phyloP scores from a whole-genome alignment of 2,888 invertebrate genomes.

The Urechis unicinctus region DNA sequence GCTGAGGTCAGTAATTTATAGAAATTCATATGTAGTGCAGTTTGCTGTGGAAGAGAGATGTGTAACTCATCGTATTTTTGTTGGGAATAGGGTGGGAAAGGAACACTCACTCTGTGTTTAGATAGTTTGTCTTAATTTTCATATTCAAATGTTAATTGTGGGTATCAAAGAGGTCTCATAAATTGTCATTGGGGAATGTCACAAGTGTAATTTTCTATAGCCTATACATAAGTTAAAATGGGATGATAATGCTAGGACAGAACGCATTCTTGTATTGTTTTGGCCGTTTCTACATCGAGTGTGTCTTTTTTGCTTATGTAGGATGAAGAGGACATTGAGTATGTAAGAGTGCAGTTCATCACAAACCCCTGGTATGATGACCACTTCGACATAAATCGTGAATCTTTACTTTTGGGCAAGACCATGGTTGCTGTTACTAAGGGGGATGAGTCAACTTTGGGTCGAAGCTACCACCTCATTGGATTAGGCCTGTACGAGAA shows the following conservation, averaged over 20 bases:
- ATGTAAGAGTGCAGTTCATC: constrained; percentile 71
- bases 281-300: no score
- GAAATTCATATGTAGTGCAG: not conserved
- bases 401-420: constrained; percentile 67
- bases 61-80: no score
- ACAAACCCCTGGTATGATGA: constrained; percentile 80
- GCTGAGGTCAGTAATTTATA: not conserved
- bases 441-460: constrained; percentile 23
- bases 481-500: constrained; percentile 66
- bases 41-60: no score
- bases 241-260: not conserved
- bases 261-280: no score
- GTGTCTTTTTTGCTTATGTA: no score
- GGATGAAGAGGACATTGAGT: constrained; percentile 54
- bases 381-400: constrained; percentile 77
- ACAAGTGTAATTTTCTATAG: no score
- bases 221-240: no score
- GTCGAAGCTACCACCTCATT: constrained; percentile 53
- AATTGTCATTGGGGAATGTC: no score
- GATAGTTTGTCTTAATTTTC: no score
- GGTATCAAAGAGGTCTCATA: no score
- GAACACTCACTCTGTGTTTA: not conserved
- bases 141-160: no score
- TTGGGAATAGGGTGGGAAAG: no score
- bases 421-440: constrained; percentile 57